These are phyloP conservation scores for Lasioglossum baleicum DNA, from an alignment of 1,140 invertebrate genomes.

Conservation along the genomic window DNA sequence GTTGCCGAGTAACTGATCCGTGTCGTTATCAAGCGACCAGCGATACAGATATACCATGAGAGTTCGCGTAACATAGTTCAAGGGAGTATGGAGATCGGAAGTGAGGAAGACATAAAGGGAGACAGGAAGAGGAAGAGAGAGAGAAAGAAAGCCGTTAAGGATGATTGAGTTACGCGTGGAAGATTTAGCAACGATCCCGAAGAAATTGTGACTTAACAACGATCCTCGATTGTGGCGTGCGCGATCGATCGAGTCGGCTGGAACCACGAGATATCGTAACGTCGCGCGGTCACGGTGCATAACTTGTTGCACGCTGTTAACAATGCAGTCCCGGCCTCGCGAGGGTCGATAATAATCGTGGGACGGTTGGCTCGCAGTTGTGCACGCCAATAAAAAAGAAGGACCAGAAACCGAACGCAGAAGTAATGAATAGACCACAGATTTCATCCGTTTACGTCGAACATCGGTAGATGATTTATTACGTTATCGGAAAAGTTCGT, in stretches of 20 bases:
- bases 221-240: not conserved
- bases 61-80: not conserved
- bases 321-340: not conserved
- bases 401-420: not conserved
- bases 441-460: no score
- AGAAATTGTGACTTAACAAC: not conserved
- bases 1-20: not conserved
- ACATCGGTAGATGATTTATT: no score
- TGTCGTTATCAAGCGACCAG: not conserved
- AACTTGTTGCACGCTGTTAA: constrained; percentile 20
- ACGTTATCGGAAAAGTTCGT: no score
- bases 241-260: not conserved
- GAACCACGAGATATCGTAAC: constrained; percentile 1
- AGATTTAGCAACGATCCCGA: not conserved
- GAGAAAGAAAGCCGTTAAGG: not conserved
- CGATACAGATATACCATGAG: not conserved
- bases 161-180: not conserved
- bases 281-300: not conserved
- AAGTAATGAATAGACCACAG: not conserved
- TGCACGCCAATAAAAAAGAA: not conserved
- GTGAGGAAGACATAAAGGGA: no score
- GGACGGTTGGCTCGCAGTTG: not conserved
- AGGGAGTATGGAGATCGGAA: not conserved
- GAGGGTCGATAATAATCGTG: not conserved
- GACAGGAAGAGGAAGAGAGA: no score